These are phyloP conservation scores for Phyto melanocephala DNA, from an alignment of 2,888 invertebrate species.

Conservation along the genomic window DNA sequence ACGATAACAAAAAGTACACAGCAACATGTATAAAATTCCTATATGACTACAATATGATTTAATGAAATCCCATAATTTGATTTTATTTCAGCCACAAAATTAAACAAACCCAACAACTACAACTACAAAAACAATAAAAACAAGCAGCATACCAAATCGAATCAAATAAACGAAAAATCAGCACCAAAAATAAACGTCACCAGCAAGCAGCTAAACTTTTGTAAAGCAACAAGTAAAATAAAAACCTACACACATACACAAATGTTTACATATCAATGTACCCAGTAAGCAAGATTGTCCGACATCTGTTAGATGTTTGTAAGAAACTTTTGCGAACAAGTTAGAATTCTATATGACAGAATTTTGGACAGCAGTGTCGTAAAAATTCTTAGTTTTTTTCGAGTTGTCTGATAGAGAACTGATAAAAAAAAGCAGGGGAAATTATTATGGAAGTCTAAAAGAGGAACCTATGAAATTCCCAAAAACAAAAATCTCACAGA, in stretches of 20 bases:
- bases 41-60: slow-evolving; percentile 26
- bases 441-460: too few species aligned
- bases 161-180: not conserved
- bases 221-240: slow-evolving; percentile 39
- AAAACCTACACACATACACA: not conserved
- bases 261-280: not conserved
- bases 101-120: slow-evolving; percentile 24
- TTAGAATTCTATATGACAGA: too few species aligned
- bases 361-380: too few species aligned
- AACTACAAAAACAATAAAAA: slow-evolving; percentile 26
- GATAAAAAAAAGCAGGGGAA: too few species aligned
- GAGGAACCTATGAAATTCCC: too few species aligned
- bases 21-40: not conserved
- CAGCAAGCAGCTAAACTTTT: not conserved
- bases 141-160: slow-evolving; percentile 7
- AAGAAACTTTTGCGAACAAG: too few species aligned
- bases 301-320: too few species aligned
- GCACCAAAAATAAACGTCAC: not conserved
- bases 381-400: too few species aligned
- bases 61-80: slow-evolving; percentile 56
- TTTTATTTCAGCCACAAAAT: slow-evolving; percentile 60
- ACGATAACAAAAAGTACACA: not conserved
- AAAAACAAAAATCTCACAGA: too few species aligned
- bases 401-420: too few species aligned
- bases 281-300: too few species aligned